A percentile compares a stretch with the other conserved stretches of the same genome.
phyloP scores from a whole-genome alignment of 2,113 vertebrate species.

The Podarcis muralis region DNA sequence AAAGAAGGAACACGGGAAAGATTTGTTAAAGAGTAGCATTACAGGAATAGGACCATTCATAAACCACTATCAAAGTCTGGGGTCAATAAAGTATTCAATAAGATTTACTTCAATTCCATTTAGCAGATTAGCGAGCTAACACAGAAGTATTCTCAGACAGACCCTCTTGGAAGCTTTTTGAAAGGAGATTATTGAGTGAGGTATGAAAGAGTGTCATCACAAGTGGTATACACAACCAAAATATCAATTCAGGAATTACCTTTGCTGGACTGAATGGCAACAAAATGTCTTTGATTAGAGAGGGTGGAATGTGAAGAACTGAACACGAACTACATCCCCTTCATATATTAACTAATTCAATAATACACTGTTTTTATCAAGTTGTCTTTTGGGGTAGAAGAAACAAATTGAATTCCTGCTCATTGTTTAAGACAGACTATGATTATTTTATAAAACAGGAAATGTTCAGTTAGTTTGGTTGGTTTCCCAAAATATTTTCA shows the following conservation, averaged over 20 bases:
- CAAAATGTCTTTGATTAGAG: not conserved
- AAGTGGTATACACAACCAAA: not conserved
- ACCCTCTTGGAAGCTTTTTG: not conserved
- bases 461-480: not conserved
- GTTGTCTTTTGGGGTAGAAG: not conserved
- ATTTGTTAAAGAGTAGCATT: not conserved
- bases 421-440: not conserved
- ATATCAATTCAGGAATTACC: slow-evolving; percentile 21
- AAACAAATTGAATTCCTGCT: not conserved
- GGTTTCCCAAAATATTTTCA: not conserved
- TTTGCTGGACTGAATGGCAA: not conserved
- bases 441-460: not conserved
- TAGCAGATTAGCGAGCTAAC: not conserved
- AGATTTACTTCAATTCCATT: not conserved
- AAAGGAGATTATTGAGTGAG: slow-evolving; percentile 8
- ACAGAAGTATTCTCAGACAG: slow-evolving; percentile 6
- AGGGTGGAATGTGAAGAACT: not conserved
- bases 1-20: not conserved
- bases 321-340: not conserved
- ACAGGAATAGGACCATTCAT: not conserved
- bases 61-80: not conserved
- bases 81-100: slow-evolving; percentile 15
- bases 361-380: too few relatives aligned
- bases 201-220: not conserved
- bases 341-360: not conserved